Conservation (phyloP, 2,797 vertebrate genomes). For the Micrastur ruficollis region DNA sequence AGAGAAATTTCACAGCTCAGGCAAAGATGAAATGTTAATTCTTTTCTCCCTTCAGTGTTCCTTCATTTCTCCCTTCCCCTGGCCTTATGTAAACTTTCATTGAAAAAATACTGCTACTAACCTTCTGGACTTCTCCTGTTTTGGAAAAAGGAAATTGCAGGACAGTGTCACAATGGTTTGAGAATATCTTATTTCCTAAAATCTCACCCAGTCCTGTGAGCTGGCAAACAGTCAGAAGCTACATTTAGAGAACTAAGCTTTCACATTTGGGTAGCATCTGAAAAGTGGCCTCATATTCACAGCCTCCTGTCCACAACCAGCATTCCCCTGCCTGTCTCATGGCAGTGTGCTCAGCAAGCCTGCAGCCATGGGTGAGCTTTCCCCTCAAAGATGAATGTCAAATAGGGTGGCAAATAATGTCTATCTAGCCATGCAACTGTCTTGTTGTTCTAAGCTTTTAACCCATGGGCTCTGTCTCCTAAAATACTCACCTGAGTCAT, state of each 20-base stretch:
- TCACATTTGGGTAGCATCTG: background rate
- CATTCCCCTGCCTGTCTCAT: background rate
- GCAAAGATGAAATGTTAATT: background rate
- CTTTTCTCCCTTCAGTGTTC: background rate
- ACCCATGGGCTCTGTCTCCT: background rate
- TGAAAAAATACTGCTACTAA: background rate
- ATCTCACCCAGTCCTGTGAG: background rate
- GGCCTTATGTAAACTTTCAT: background rate
- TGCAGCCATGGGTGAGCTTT: background rate
- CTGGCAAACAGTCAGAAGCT: background rate
- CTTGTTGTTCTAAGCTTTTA: background rate
- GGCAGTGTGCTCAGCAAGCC: background rate
- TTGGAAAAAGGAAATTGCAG: background rate
- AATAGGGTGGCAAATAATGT: background rate
- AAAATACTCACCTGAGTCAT: background rate
- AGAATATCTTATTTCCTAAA: background rate
- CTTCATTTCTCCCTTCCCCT: background rate
- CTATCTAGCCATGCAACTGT: background rate
- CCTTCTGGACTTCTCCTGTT: background rate
- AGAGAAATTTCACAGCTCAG: background rate
- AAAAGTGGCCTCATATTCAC: background rate
- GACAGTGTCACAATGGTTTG: background rate
- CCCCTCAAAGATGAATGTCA: fast-evolving
- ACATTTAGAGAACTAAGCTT: background rate
- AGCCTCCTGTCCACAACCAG: background rate